phyloP scores from a whole-genome alignment of 2,888 invertebrate genomes.

The Copidosoma aretas region DNA sequence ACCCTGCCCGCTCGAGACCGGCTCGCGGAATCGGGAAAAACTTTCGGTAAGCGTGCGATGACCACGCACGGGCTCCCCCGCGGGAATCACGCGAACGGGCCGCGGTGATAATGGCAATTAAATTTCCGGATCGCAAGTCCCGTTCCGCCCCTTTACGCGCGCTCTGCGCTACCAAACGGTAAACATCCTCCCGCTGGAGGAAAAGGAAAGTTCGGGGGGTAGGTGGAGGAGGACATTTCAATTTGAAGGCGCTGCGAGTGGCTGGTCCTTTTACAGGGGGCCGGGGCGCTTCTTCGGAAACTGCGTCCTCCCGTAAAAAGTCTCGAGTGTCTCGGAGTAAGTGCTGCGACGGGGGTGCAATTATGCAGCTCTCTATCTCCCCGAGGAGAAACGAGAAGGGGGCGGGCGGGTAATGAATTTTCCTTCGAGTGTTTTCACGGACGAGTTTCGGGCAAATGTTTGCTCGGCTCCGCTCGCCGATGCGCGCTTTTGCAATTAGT shows the following conservation, averaged over 20 bases:
- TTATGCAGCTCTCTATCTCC: no score
- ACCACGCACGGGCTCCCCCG: neutral
- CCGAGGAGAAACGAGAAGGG: no score
- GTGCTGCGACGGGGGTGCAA: neutral
- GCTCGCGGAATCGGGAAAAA: conserved; percentile 6
- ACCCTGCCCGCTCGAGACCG: neutral
- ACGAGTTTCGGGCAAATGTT: neutral
- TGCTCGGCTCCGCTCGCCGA: neutral
- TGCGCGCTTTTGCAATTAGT: no score
- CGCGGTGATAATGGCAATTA: conserved; percentile 14
- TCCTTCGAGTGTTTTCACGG: neutral
- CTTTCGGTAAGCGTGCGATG: neutral
- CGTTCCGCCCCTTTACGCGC: neutral
- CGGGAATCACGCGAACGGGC: neutral
- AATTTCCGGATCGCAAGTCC: neutral
- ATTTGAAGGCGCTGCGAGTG: neutral
- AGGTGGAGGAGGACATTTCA: conserved; percentile 1
- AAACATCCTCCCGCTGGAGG: neutral
- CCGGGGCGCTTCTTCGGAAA: conserved; percentile 1
- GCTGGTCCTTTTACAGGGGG: neutral
- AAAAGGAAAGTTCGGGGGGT: neutral
- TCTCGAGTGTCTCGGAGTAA: neutral
- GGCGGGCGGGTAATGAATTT: neutral
- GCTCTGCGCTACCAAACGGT: no score
- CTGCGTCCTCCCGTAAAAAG: neutral